Evolutionary conservation across 2,113 vertebrate genomes (phyloP).

Genomic region (Herpailurus yagouaroundi): DNA sequence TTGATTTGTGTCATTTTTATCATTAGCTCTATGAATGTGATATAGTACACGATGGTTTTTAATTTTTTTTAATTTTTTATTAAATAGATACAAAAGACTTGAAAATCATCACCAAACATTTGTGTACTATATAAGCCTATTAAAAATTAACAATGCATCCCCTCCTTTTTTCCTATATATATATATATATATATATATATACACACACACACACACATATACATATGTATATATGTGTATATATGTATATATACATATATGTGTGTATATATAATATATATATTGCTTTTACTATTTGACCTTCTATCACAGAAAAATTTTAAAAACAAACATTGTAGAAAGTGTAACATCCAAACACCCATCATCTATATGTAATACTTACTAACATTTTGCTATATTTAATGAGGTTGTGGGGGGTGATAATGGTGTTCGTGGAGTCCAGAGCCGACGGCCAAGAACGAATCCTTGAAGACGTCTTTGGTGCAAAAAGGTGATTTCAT

Average conservation of each 20-base stretch:
- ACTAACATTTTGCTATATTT: neutral
- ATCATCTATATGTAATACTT: neutral
- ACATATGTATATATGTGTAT: too few species aligned
- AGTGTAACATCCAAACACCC: neutral
- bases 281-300: neutral
- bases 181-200: rapidly evolving
- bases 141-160: neutral
- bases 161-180: neutral
- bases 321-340: neutral
- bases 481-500: too few species aligned
- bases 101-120: neutral
- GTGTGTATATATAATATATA: neutral
- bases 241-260: too few species aligned
- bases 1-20: neutral
- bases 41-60: neutral
- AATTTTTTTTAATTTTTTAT: neutral
- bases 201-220: too few species aligned
- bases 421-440: too few species aligned
- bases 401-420: too few species aligned
- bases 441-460: too few species aligned
- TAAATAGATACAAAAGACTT: neutral
- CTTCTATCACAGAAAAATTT: neutral
- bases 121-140: neutral
- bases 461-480: too few species aligned
- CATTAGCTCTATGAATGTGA: neutral